These are phyloP conservation scores for Ptychoptera contaminata DNA, from an alignment of 2,888 invertebrate genomes.

Conservation along the genomic window DNA sequence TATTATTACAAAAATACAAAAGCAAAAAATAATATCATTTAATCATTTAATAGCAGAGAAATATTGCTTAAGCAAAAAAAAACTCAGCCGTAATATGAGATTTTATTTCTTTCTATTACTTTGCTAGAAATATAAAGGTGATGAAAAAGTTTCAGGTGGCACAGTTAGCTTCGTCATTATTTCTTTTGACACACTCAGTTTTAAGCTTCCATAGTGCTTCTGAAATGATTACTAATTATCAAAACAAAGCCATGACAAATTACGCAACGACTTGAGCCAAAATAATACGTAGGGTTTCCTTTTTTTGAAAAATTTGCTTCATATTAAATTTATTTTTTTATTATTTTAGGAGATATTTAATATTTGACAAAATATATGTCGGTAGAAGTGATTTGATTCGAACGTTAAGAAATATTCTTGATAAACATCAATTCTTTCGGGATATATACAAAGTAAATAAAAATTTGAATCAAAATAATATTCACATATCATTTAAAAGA, in stretches of 20 bases:
- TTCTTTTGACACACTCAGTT: constrained; percentile 24
- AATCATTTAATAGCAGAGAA: too few relatives aligned
- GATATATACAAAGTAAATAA: constrained; percentile 20
- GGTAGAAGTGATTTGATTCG: constrained; percentile 24
- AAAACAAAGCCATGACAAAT: constrained; percentile 15
- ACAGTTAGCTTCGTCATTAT: constrained; percentile 23
- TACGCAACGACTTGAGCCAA: constrained; percentile 19
- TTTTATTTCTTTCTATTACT: too few relatives aligned
- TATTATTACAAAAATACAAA: too few relatives aligned
- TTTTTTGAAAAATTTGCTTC: too few relatives aligned
- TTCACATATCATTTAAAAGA: constrained; percentile 18
- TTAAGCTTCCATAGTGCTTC: constrained; percentile 24
- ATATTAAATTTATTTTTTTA: too few relatives aligned
- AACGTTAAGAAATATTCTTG: constrained; percentile 21
- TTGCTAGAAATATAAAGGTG: constrained; percentile 19
- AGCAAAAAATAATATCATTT: too few relatives aligned
- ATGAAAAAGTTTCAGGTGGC: constrained; percentile 18
- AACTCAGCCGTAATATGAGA: too few relatives aligned
- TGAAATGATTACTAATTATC: constrained; percentile 18
- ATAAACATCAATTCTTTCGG: constrained; percentile 20
- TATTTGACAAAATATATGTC: constrained; percentile 21
- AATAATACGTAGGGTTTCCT: constrained; percentile 17
- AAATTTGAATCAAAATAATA: constrained; percentile 10
- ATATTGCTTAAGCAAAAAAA: too few relatives aligned
- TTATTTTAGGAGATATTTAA: constrained; percentile 16